Base-by-base conservation (phyloP, 2,888 invertebrate genomes). In the Nymphalis urticae region DNA sequence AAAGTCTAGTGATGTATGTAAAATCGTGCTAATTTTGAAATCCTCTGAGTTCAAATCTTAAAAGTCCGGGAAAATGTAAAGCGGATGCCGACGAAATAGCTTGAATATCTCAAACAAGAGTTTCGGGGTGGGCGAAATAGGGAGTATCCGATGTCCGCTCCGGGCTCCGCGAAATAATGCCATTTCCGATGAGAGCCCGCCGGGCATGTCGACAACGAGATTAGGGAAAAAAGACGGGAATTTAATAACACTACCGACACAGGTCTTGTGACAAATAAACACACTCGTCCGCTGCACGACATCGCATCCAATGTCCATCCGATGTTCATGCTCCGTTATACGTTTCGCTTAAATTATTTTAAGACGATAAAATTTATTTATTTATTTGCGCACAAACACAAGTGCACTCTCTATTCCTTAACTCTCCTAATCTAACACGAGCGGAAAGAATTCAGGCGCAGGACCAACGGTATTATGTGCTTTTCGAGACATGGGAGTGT, bases 171-270 rank as follows among this genome's bases (percentile, higher is more conserved):
- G 84, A 85, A 87, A 88, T 91, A 90, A 90, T 90, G 86, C 87
- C 80, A 90, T 90, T 90, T 89, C 89, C 90, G 88, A 88, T 87
- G 88, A 84, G 83, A 83, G 82, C 87, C 88, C 86, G 85, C 85
- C 85, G 87, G 85, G 82, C 83, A 85, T 82, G 82, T 82, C 84
- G 83, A 85, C 85, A 85, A 86, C 85, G 82, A 84, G 85, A 88
- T 89, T 88, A 88, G 83, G 87, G 87, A 83, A 87, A 85, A 85
- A 85, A 85, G 82, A 85, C 85, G 87, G 80, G 85, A 85, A 86
- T 87, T 86, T 88, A 88, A 88, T 89, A 90, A 89, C 86, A 86
- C 80, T 80, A 79, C 81, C 80, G 82, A 84, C 85, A 86, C 82
- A 86, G 81, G 83, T 83, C 84, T 80, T 76, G 76, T 76, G 78